These are phyloP conservation scores for Ladona fulva DNA, from an alignment of 1,140 invertebrate genomes.

Conservation along the genomic window DNA sequence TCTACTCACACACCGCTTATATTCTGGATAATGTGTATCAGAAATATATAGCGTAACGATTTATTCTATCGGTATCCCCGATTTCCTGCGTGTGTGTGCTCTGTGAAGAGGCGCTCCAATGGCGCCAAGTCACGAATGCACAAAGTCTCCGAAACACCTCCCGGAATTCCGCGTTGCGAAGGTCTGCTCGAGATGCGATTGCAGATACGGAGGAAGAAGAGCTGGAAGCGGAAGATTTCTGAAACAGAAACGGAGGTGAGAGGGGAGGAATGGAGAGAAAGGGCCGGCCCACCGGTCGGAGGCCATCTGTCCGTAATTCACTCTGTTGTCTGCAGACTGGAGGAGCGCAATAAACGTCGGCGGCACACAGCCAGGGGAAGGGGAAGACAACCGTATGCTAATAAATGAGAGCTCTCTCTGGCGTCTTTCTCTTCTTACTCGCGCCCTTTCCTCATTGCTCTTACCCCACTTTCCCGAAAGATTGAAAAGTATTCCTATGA, in stretches of 20 bases:
- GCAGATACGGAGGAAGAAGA: not conserved
- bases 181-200: not conserved
- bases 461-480: not conserved
- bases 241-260: not conserved
- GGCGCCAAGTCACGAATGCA: no score
- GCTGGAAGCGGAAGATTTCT: not conserved
- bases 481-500: no score
- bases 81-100: no score
- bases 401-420: not conserved
- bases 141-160: no score
- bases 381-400: not conserved
- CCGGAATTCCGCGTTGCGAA: no score
- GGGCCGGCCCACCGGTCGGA: not conserved
- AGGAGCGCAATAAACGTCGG: not conserved
- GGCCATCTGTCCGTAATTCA: conserved; percentile 7
- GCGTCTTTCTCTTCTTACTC: not conserved
- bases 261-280: not conserved
- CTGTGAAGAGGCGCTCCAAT: no score
- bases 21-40: no score
- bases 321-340: not conserved
- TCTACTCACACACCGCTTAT: no score
- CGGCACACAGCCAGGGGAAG: not conserved
- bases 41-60: no score
- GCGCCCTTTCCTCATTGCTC: not conserved
- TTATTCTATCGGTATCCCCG: no score